Conservation (phyloP, 2,113 vertebrate genomes). For the Podocnemis expansa region DNA sequence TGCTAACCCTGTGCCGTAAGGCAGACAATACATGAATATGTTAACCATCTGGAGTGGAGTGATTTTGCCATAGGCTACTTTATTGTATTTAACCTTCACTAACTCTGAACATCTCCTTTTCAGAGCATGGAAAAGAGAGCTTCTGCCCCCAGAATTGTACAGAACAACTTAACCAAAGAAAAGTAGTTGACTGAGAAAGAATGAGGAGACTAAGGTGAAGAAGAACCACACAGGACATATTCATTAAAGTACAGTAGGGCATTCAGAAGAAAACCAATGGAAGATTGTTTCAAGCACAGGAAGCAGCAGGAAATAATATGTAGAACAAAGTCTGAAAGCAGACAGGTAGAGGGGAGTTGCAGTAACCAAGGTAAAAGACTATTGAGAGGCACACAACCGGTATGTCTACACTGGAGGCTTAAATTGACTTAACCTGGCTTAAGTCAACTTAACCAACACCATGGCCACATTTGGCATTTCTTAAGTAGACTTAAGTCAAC, state of each 20-base stretch:
- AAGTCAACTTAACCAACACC: too few relatives aligned
- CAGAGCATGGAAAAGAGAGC: too few relatives aligned
- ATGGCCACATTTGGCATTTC: too few relatives aligned
- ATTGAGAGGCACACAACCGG: not conserved
- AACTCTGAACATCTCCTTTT: conserved; percentile 19
- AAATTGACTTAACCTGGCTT: too few relatives aligned
- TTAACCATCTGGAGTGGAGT: not conserved
- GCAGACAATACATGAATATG: not conserved
- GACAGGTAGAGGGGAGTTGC: not conserved
- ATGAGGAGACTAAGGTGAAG: accelerated
- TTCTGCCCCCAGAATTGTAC: too few relatives aligned
- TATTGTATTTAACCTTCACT: not conserved
- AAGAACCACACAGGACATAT: not conserved
- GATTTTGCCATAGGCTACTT: too few relatives aligned
- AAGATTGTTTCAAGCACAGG: not conserved
- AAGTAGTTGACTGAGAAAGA: not conserved
- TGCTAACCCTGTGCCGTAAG: too few relatives aligned
- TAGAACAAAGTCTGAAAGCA: not conserved
- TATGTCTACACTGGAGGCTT: too few relatives aligned
- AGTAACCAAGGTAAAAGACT: not conserved
- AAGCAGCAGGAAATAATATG: not conserved
- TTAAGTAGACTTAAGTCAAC: too few relatives aligned
- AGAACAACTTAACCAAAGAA: not conserved
- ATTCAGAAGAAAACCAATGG: not conserved
- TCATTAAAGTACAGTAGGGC: not conserved